Base-by-base conservation (phyloP, 2,888 invertebrate species). In the Megalurothrips usitatus region DNA sequence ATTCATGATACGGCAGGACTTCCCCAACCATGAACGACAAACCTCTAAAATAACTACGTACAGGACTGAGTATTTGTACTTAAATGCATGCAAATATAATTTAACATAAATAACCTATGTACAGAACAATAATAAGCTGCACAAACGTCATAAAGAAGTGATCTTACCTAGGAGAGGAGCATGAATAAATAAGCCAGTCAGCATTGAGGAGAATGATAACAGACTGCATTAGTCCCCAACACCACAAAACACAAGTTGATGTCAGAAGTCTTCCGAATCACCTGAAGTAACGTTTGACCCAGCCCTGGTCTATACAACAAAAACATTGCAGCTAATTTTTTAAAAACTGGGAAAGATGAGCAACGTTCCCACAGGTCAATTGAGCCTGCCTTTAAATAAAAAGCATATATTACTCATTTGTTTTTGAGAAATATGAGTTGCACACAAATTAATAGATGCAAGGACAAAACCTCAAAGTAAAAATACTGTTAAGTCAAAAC, bases 11-110 rank as follows among this genome's bases (percentile, higher is more conserved):
- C 34, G 6, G 6, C 34, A 43, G 34, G 34, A 43, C 34, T 43
- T 43, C 3, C 34, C 34, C 34, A 6, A 4, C 34, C 34, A 4
- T 43, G 34, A 43, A 43, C 6, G 34, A 43, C 34, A 43, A 43
- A 43, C 34, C 3, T 43, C 34, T 43, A 43, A 43, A 43, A 43
- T 43, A 43, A 75, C 68, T 26, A 75, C 26, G 23, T 26, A 75
- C 23, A 75, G 68, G 23, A 75, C 68, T 26, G 68, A 75, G 68
- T 75, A 75, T 75, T 23, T 75, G 68, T 75, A 75, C 68, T 75
- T 26, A 75, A 75, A 75, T 75, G 68, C 68, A 75, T 75, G 68
- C 68, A 75, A 23, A 23, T 26, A 75, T 75, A 75, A 75, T 75
- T 75, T 75, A 75, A n/a, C 12, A 75, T 75, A 75, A 75, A 75